phyloP scores from a whole-genome alignment of 2,113 vertebrate species.

The Corythornis cristatus region DNA sequence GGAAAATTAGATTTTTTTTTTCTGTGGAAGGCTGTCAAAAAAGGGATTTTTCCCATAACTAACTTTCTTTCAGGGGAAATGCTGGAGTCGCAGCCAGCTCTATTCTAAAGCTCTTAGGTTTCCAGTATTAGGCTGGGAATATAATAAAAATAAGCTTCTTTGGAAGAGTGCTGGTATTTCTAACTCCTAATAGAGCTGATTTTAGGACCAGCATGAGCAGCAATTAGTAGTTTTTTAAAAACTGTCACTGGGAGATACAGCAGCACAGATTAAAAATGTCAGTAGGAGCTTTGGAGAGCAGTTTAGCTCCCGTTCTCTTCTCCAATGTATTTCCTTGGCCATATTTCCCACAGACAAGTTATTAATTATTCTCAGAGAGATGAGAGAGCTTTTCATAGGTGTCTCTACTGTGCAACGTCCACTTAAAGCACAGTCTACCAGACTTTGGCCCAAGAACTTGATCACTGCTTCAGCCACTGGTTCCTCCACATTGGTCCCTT shows the following conservation, averaged over 20 bases:
- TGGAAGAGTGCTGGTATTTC: slow-evolving; percentile 28
- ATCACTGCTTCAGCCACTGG: not conserved
- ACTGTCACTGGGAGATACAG: not conserved
- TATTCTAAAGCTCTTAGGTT: slow-evolving; percentile 42
- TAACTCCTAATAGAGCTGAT: not conserved
- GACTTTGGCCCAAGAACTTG: not conserved
- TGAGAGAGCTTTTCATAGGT: not conserved
- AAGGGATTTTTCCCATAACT: slow-evolving; percentile 65
- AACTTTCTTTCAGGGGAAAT: slow-evolving; percentile 38
- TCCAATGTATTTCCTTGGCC: not conserved
- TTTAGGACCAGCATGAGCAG: not conserved
- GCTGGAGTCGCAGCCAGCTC: slow-evolving; percentile 41
- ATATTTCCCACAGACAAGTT: not conserved
- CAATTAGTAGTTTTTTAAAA: not conserved
- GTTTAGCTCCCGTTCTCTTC: not conserved
- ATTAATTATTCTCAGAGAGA: not conserved
- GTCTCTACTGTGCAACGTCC: not conserved
- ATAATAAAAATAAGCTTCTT: slow-evolving; percentile 49
- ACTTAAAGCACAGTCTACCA: fast-evolving
- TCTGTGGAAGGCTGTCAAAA: slow-evolving; percentile 49
- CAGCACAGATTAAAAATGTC: slow-evolving; percentile 3
- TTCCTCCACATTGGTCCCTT: not conserved
- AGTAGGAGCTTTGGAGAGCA: slow-evolving; percentile 9
- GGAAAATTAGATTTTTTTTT: slow-evolving; percentile 22
- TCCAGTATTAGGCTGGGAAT: slow-evolving; percentile 47